Evolutionary conservation across 2,113 vertebrate genomes (phyloP).

Genomic region (cattle (Bos taurus)): ARS-UCD2.0 NC_037328.1:77139001-77139500

Average conservation of each 20-base stretch:
- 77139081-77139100: not conserved
- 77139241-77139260: constrained; percentile 13
- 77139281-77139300: not conserved
- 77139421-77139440: constrained; percentile 5
- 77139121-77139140: not conserved
- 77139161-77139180: not conserved
- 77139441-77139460: not conserved
- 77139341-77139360: constrained; percentile 27
- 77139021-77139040: constrained; percentile 26
- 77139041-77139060: not conserved
- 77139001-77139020: constrained; percentile 54
- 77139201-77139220: constrained; percentile 8
- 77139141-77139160: not conserved
- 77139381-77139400: constrained; percentile 8
- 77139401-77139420: not conserved
- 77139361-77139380: constrained; percentile 20
- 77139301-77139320: not conserved
- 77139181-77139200: not conserved
- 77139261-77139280: constrained; percentile 4
- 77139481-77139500: not conserved
- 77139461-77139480: not conserved
- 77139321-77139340: not conserved
- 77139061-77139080: not conserved
- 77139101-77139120: not conserved
- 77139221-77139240: not conserved